Evolutionary conservation across 1,140 invertebrate species (phyloP).

Genomic region (Aphidius ervi): DNA sequence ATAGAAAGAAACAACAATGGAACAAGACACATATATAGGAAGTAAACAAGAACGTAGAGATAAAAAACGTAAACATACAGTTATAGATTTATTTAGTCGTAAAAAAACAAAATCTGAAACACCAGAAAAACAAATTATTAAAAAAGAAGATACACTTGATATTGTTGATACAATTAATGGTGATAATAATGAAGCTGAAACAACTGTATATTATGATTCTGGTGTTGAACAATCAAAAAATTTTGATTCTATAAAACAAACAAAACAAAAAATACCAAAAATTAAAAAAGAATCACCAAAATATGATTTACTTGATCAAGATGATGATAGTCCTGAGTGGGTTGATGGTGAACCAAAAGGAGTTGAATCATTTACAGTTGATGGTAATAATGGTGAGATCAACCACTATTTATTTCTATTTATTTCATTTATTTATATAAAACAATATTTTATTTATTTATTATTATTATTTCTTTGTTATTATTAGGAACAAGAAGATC

Average conservation of each 20-base stretch:
- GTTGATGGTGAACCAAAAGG: slow-evolving; percentile 46
- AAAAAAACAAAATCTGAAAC: slow-evolving; percentile 38
- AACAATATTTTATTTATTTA: too few relatives aligned
- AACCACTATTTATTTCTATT: too few relatives aligned
- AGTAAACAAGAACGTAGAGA: slow-evolving; percentile 66
- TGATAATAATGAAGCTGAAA: slow-evolving; percentile 29
- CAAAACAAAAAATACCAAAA: slow-evolving; percentile 32
- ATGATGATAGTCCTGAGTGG: slow-evolving; percentile 46
- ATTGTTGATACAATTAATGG: slow-evolving; percentile 23
- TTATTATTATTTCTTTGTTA: too few relatives aligned
- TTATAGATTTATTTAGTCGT: slow-evolving; percentile 62
- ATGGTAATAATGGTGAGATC: slow-evolving; percentile 36
- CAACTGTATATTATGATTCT: slow-evolving; percentile 29
- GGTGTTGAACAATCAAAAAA: slow-evolving; percentile 32
- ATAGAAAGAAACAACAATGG: slow-evolving; percentile 25
- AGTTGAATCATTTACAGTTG: slow-evolving; percentile 44
- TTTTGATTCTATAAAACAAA: slow-evolving; percentile 31
- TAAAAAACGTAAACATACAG: slow-evolving; percentile 66
- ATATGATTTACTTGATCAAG: slow-evolving; percentile 30
- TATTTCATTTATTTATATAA: too few relatives aligned
- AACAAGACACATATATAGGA: slow-evolving; percentile 43
- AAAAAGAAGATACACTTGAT: slow-evolving; percentile 40
- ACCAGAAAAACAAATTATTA: slow-evolving; percentile 35
- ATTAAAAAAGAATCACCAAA: slow-evolving; percentile 32
- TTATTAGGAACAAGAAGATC: slow-evolving; percentile 51